Conservation (phyloP, 2,888 invertebrate genomes). For the Listrodromus nycthemerus region DNA sequence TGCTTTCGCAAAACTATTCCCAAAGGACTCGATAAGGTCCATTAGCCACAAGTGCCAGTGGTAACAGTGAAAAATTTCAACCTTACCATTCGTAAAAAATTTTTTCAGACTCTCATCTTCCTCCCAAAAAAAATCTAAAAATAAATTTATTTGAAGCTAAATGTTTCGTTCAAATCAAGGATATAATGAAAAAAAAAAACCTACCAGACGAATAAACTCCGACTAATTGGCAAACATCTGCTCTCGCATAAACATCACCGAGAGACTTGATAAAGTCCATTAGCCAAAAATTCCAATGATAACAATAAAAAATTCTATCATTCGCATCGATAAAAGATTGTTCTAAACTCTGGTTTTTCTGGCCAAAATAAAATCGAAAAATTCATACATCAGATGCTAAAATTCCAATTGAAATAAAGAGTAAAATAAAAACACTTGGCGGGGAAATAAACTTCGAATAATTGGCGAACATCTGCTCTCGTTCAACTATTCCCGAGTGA, state of each 20-base stretch:
- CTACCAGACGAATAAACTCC: neutral
- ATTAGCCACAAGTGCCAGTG: too few relatives aligned
- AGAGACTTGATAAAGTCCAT: constrained; percentile 7
- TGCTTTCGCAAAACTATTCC: too few relatives aligned
- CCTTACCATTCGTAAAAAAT: neutral
- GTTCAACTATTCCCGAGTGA: neutral
- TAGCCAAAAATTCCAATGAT: neutral
- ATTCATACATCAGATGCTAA: neutral
- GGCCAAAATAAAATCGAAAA: neutral
- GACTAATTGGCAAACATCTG: neutral
- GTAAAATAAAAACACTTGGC: neutral
- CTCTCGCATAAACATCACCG: neutral
- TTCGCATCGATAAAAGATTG: neutral
- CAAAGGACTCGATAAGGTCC: neutral
- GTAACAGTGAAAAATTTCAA: neutral
- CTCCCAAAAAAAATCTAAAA: neutral
- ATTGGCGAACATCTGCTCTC: constrained; percentile 14
- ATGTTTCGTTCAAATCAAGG: neutral
- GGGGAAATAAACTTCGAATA: neutral
- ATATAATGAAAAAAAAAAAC: neutral
- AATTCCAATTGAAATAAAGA: neutral
- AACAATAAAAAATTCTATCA: neutral
- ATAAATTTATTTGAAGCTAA: neutral
- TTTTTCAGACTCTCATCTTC: neutral
- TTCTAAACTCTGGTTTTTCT: neutral